phyloP scores from a whole-genome alignment of 2,888 invertebrate genomes.

The Yponomeuta evonymella region DNA sequence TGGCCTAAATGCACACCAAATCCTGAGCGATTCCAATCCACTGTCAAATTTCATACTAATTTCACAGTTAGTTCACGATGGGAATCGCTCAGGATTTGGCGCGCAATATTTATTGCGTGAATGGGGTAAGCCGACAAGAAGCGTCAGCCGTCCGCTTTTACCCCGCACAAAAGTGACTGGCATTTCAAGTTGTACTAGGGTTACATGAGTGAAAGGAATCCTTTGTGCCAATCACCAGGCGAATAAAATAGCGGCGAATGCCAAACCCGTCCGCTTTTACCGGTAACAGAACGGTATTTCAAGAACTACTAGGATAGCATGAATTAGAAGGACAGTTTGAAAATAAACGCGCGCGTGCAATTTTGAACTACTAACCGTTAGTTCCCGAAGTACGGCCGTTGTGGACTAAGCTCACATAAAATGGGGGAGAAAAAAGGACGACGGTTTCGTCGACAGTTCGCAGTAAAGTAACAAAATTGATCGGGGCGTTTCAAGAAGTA shows the following conservation, averaged over 20 bases:
- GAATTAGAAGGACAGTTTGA: neutral
- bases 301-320: constrained; percentile 11
- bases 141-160: neutral
- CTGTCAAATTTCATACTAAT: no score
- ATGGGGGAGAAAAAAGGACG: neutral
- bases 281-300: neutral
- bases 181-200: neutral
- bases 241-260: neutral
- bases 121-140: no score
- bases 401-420: neutral
- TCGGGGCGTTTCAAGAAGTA: neutral
- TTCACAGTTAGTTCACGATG: no score
- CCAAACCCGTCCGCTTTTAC: neutral
- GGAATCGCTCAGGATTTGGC: no score
- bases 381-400: neutral
- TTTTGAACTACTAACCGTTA: neutral
- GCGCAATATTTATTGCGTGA: no score
- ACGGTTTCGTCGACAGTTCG: no score
- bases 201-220: neutral
- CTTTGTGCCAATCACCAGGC: neutral
- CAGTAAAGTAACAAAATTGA: neutral
- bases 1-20: no score
- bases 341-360: neutral
- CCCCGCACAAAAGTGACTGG: neutral
- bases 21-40: no score